Conservation (phyloP, 1,140 invertebrate species). For the Drosophila pachea region DNA sequence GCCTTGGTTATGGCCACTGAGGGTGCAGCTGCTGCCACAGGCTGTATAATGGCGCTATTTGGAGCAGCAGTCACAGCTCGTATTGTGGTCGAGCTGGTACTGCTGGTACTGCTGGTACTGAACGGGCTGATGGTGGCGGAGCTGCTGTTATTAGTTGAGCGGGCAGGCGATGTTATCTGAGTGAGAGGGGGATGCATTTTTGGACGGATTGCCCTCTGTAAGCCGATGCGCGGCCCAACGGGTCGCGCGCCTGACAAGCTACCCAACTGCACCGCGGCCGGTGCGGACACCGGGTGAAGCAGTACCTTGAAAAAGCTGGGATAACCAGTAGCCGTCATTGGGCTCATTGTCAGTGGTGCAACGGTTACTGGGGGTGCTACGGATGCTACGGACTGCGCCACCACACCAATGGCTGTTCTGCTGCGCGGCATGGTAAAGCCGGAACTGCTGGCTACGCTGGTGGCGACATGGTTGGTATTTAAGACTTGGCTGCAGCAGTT, state of each 20-base stretch:
- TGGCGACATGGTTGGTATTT: background rate
- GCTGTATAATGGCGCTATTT: background rate
- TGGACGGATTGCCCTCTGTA: background rate
- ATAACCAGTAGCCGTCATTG: background rate
- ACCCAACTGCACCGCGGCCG: constrained; percentile 1
- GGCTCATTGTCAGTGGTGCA: background rate
- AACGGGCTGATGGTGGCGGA: background rate
- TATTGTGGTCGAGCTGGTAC: background rate
- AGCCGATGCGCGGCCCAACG: background rate
- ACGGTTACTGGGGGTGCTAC: background rate
- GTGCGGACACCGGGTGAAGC: background rate
- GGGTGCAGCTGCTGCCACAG: background rate
- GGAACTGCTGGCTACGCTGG: background rate
- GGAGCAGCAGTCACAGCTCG: background rate
- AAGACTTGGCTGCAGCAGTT: background rate
- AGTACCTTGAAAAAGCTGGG: background rate
- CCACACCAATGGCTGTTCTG: constrained; percentile 16
- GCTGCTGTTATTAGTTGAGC: background rate
- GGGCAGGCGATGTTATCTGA: background rate
- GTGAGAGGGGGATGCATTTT: background rate
- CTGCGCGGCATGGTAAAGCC: constrained; percentile 31
- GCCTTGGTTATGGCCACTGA: background rate
- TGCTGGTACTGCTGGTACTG: no score
- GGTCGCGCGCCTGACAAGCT: background rate
- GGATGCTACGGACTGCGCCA: background rate